Evolutionary conservation across 2,888 invertebrate genomes (phyloP).

Genomic region (Nezara viridula): DNA sequence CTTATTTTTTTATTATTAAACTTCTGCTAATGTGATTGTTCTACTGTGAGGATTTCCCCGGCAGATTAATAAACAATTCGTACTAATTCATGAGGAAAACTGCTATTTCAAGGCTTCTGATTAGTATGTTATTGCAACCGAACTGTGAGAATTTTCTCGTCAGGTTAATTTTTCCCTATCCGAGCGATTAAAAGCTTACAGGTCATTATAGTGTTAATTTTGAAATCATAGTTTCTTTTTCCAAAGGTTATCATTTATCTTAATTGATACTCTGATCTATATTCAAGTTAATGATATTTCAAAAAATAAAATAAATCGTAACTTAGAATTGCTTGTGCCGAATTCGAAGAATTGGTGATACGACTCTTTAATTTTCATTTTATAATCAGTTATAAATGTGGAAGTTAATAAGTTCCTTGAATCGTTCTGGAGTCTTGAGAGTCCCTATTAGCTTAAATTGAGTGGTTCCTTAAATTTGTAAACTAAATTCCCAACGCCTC

Average conservation of each 20-base stretch:
- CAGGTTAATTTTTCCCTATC: background rate
- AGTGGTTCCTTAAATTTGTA: slow-evolving; percentile 39
- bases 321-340: background rate
- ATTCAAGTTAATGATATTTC: background rate
- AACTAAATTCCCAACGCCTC: slow-evolving; percentile 13
- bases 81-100: background rate
- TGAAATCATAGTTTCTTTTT: background rate
- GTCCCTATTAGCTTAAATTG: background rate
- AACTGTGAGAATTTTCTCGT: background rate
- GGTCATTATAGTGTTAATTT: background rate
- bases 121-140: background rate
- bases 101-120: no score
- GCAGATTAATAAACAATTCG: background rate
- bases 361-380: background rate
- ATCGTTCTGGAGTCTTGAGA: background rate
- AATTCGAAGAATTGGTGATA: background rate
- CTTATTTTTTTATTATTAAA: no score
- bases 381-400: background rate
- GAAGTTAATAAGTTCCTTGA: background rate
- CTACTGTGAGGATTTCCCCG: no score
- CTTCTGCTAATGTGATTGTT: no score
- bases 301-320: background rate
- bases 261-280: background rate
- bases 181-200: background rate
- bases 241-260: background rate